Evolutionary conservation across 2,888 invertebrate genomes (phyloP).

Genomic region (Caradrina kadenii): DNA sequence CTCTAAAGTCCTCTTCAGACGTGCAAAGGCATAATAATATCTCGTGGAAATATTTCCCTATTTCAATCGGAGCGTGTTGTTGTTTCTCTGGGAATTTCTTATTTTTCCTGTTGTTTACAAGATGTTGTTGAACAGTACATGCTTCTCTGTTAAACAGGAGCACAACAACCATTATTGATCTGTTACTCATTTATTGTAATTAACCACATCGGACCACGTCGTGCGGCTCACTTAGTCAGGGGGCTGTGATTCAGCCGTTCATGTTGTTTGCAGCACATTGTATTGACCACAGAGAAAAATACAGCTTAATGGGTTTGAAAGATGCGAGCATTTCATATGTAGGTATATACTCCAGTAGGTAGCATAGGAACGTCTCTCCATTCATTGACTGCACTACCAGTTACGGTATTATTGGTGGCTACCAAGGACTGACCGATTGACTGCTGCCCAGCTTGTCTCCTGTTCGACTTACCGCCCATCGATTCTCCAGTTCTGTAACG

Average conservation of each 20-base stretch:
- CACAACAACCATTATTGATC: slow-evolving; percentile 1
- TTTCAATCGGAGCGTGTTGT: not conserved
- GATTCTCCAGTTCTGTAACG: too few relatives aligned
- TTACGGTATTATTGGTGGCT: too few relatives aligned
- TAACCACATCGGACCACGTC: slow-evolving; percentile 39
- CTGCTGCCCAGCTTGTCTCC: too few relatives aligned
- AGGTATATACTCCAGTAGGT: too few relatives aligned
- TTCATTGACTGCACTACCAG: too few relatives aligned
- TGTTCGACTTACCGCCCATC: too few relatives aligned
- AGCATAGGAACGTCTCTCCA: too few relatives aligned
- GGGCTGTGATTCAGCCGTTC: slow-evolving; percentile 16
- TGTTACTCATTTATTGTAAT: slow-evolving; percentile 37
- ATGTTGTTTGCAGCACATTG: not conserved
- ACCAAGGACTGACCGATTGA: too few relatives aligned
- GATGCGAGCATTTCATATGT: not conserved
- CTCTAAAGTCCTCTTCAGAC: not conserved
- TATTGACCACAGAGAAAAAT: slow-evolving; percentile 1
- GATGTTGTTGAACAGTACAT: not conserved
- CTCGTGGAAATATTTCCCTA: not conserved
- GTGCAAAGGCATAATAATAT: too few relatives aligned
- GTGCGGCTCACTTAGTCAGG: slow-evolving; percentile 3
- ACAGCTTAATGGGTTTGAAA: not conserved
- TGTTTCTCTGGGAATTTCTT: not conserved
- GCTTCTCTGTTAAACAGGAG: not conserved
- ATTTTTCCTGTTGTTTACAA: slow-evolving; percentile 21